Percentiles rank a stretch among this genome's conserved stretches.
These are phyloP conservation scores for Netelia melanura DNA, from an alignment of 2,888 invertebrate species.

Conservation along the genomic window DNA sequence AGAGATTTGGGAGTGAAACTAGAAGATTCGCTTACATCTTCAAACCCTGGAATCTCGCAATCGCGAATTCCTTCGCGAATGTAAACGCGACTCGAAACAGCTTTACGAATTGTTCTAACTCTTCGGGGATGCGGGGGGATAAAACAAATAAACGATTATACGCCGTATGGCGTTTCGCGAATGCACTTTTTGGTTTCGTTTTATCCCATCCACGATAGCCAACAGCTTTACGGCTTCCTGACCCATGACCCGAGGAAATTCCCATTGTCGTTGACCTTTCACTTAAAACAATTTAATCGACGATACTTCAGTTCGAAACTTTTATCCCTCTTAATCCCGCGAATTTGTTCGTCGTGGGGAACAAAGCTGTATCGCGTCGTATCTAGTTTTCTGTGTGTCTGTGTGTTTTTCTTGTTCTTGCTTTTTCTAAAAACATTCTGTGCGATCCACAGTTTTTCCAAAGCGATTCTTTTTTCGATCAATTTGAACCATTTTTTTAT, in stretches of 20 bases:
- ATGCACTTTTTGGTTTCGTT: not conserved
- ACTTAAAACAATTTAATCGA: too few species aligned
- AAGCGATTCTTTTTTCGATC: not conserved
- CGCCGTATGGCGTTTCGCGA: not conserved
- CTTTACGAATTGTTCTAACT: slow-evolving; percentile 75
- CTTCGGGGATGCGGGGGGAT: slow-evolving; percentile 5
- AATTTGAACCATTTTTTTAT: not conserved
- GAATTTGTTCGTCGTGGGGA: not conserved
- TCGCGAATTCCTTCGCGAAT: slow-evolving; percentile 80
- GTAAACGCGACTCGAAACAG: slow-evolving; percentile 75
- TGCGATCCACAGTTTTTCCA: not conserved
- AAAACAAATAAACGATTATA: not conserved
- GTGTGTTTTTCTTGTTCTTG: not conserved
- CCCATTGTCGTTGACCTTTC: too few species aligned
- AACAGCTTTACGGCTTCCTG: not conserved
- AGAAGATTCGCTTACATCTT: slow-evolving; percentile 52
- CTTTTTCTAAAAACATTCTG: not conserved
- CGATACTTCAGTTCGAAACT: not conserved
- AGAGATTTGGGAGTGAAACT: not conserved
- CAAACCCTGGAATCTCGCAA: slow-evolving; percentile 79
- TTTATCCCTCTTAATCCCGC: not conserved
- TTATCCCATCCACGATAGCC: not conserved
- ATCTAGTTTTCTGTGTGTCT: not conserved
- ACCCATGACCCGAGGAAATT: not conserved
- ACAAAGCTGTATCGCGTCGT: not conserved